Percentiles rank a stretch among this genome's conserved stretches.
Evolutionary conservation across 2,113 vertebrate genomes (phyloP).

Genomic region (Cheirogaleus medius): DNA sequence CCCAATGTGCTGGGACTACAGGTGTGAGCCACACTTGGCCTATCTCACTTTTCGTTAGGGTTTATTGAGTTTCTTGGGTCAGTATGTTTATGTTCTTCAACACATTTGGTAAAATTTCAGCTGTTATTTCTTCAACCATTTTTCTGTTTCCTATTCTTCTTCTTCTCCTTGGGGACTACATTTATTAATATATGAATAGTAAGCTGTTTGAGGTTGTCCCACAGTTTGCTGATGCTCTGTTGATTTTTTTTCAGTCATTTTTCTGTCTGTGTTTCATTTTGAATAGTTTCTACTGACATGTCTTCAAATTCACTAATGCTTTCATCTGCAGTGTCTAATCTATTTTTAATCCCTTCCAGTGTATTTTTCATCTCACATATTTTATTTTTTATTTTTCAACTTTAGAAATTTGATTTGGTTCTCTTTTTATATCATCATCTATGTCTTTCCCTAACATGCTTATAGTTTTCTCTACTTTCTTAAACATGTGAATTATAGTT

Average conservation of each 20-base stretch:
- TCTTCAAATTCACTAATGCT: not conserved
- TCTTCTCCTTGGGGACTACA: not conserved
- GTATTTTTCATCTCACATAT: not conserved
- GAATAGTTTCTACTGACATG: not conserved
- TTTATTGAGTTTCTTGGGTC: not conserved
- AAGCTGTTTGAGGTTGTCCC: not conserved
- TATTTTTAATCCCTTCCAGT: not conserved
- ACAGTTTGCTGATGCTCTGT: not conserved
- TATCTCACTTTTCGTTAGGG: not conserved
- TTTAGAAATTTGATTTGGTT: not conserved
- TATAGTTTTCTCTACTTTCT: not conserved
- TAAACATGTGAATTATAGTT: not conserved
- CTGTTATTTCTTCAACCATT: not conserved
- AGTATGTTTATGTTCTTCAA: not conserved
- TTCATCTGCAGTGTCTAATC: not conserved
- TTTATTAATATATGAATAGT: not conserved
- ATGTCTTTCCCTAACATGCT: not conserved
- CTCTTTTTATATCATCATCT: not conserved
- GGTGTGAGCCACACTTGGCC: too few species aligned
- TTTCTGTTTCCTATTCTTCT: not conserved
- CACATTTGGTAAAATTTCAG: too few species aligned
- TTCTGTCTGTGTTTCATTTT: constrained; percentile 27
- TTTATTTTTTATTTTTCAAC: constrained; percentile 43
- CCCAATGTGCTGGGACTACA: too few species aligned
- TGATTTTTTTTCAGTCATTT: not conserved